phyloP scores from a whole-genome alignment of 2,888 invertebrate genomes.

The Lasius platythorax region DNA sequence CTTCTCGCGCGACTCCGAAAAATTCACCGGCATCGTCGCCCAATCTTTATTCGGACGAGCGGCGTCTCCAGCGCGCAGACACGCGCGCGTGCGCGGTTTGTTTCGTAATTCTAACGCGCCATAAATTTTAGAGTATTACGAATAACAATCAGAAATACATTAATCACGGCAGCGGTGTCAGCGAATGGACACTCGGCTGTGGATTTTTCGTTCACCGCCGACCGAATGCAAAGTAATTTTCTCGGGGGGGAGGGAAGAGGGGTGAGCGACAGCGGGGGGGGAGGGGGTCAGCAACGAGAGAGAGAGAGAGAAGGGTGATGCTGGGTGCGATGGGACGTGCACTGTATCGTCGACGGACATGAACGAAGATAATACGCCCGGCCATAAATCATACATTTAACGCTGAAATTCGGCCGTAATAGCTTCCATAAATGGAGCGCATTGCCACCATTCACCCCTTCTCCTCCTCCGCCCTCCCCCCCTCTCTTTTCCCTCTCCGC shows the following conservation, averaged over 20 bases:
- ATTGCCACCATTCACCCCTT: constrained; percentile 65
- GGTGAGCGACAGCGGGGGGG: background rate
- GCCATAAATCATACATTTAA: constrained; percentile 78
- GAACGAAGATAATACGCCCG: constrained; percentile 74
- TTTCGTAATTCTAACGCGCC: constrained; percentile 17
- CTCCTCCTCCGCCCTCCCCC: background rate
- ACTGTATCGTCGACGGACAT: constrained; percentile 73
- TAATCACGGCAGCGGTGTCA: constrained; percentile 61
- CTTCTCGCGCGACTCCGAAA: background rate
- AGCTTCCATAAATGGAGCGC: constrained; percentile 77
- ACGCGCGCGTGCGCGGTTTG: background rate
- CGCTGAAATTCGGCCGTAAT: constrained; percentile 77
- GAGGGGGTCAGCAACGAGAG: background rate
- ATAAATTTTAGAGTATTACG: constrained; percentile 60
- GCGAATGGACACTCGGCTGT: constrained; percentile 55
- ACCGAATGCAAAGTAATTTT: constrained; percentile 70
- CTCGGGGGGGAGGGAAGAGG: constrained; percentile 28
- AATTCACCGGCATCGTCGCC: background rate
- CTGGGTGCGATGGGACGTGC: constrained; percentile 14
- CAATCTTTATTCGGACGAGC: background rate
- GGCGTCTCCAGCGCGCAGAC: background rate
- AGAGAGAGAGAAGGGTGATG: background rate
- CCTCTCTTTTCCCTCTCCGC: constrained; percentile 36
- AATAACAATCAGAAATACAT: constrained; percentile 67
- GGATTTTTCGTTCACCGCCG: constrained; percentile 60